phyloP scores from a whole-genome alignment of 2,113 vertebrate genomes.

The Cheirogaleus medius region DNA sequence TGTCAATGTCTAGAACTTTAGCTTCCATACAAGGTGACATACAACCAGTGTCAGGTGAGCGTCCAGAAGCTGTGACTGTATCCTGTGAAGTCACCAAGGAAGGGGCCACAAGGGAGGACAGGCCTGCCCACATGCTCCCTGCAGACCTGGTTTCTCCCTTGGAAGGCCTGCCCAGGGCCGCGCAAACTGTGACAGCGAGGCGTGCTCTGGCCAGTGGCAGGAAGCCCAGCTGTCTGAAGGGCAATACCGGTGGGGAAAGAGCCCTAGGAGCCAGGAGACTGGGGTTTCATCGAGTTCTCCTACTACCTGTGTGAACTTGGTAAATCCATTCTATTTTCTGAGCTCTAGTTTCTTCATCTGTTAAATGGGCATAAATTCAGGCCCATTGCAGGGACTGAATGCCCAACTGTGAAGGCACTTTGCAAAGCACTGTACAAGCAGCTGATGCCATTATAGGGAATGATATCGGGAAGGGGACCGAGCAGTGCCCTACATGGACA shows the following conservation, averaged over 20 bases:
- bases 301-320: neutral
- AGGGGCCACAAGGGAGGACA: neutral
- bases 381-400: neutral
- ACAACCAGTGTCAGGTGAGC: neutral
- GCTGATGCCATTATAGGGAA: neutral
- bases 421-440: neutral
- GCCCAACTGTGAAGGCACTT: neutral
- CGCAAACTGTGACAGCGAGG: neutral
- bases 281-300: neutral
- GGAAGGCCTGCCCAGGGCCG: neutral
- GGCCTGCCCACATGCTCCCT: neutral
- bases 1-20: neutral
- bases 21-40: neutral
- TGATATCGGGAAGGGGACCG: neutral
- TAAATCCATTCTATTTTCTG: neutral
- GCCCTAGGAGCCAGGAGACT: neutral
- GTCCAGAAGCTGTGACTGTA: neutral
- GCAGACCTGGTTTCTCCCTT: neutral
- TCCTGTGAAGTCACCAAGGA: neutral
- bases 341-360: neutral
- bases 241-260: neutral
- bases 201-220: neutral
- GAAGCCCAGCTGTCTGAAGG: neutral
- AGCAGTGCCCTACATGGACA: neutral
- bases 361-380: neutral